Base-by-base conservation (phyloP, 2,888 invertebrate genomes). In the Alloscopus bannaensis region DNA sequence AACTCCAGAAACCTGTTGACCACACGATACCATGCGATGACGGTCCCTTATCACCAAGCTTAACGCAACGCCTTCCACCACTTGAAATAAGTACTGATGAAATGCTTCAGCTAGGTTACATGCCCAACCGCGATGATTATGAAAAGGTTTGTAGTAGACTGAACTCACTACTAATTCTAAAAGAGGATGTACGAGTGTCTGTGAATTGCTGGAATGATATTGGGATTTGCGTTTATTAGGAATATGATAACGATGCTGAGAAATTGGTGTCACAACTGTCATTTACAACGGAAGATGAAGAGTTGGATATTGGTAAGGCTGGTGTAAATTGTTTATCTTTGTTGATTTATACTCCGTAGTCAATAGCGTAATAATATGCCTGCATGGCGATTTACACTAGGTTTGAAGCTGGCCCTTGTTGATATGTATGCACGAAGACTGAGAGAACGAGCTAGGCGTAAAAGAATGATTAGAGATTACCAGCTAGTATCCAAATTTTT, bases 41-140 rank as follows among this genome's bases (percentile, higher is more conserved):
- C 84, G 94, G 95, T 16, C 95, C 95, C 0, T 88, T 95, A 0
- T 93, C 94, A 0, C 95, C 94, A 6, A 92, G 93, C 82, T 90
- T 92, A 26, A 91, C 92, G 78, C 91, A 93, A 0, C 90, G 93
- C 71, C 89, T 96, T 71, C 94, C 95, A 40, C 94, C 95, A 0
- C 88, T 95, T 28, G 95, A 96, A 86, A 92, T 95, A 69, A 92
- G 93, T 11, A 89, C 91, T 0, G 95, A 96, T 87, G 97, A 98
- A 89, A 95, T 97, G 36, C 90, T 93, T 40, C 93, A 95, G 87
- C 90, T 98, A 11, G 96, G 96, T 1, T 98, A 97, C 87, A 97
- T 97, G 95, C 95, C 97, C 1, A 94, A 95, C 87, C 91, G 98
- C 87, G 98, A 98, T 91, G 97, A 98, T 88, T 98, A 97, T 90